These are phyloP conservation scores for Limnothrissa miodon DNA, from an alignment of 2,113 vertebrate species.

Conservation along the genomic window DNA sequence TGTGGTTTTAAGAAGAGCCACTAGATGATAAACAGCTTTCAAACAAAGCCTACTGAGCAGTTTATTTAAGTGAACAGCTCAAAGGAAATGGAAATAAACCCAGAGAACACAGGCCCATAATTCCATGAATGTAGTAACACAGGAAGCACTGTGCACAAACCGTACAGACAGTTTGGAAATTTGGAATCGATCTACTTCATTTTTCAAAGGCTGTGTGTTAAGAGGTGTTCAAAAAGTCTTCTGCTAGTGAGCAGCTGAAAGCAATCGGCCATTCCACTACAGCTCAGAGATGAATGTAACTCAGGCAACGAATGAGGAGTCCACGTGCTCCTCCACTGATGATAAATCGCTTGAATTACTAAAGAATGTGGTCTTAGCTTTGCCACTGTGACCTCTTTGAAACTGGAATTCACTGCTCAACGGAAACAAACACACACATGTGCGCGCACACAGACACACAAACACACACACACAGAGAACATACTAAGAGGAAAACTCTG, in stretches of 20 bases:
- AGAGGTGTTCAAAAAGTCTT: background rate
- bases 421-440: background rate
- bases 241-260: background rate
- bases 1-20: background rate
- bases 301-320: background rate
- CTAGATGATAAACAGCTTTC: background rate
- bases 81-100: background rate
- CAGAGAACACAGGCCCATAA: background rate
- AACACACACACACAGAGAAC: background rate
- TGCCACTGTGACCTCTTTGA: conserved; percentile 11
- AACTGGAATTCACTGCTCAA: background rate
- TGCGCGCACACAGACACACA: no score
- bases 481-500: background rate
- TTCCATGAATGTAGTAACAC: background rate
- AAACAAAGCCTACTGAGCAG: background rate
- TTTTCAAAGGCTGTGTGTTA: background rate
- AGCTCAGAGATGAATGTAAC: background rate
- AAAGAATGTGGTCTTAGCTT: background rate
- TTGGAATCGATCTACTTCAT: background rate
- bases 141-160: background rate
- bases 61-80: background rate
- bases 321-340: background rate
- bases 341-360: conserved; percentile 2
- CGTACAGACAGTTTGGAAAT: background rate
- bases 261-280: background rate